Percentiles rank a stretch among this genome's conserved stretches.
These are phyloP conservation scores for Apotomis betuletana DNA, from an alignment of 2,888 invertebrate genomes.

Conservation along the genomic window DNA sequence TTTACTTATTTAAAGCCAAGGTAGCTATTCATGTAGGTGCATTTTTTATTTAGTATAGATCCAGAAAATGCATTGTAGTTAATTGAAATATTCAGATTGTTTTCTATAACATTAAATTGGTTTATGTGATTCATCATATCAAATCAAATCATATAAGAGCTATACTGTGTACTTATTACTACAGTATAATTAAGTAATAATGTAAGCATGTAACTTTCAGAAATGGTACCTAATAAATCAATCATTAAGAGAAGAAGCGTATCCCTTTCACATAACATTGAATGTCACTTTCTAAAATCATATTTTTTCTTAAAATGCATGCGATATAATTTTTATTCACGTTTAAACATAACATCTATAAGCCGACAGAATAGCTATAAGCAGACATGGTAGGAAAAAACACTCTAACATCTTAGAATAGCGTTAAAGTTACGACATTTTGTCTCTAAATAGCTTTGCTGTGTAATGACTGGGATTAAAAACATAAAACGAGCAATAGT, in stretches of 20 bases:
- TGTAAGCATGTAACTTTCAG: no score
- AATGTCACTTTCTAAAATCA: constrained; percentile 24
- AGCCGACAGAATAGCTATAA: no score
- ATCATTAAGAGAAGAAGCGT: background rate
- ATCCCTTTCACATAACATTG: background rate
- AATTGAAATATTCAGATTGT: no score
- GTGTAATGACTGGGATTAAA: constrained; percentile 6
- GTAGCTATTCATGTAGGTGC: no score
- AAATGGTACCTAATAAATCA: background rate
- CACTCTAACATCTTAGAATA: background rate
- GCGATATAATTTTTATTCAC: constrained; percentile 23
- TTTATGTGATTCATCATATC: no score
- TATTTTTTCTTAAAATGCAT: constrained; percentile 21
- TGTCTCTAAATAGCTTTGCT: background rate
- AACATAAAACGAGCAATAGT: constrained; percentile 5
- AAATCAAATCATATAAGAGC: no score
- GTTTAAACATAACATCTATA: constrained; percentile 1
- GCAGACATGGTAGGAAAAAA: background rate
- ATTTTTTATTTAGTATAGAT: no score
- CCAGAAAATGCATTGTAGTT: no score
- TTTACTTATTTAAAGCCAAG: no score
- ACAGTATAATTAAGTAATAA: no score
- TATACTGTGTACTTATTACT: no score
- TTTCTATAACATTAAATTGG: no score
- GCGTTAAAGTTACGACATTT: background rate